These are phyloP conservation scores for Ylistrum balloti DNA, from an alignment of 1,140 invertebrate genomes.

Conservation along the genomic window DNA sequence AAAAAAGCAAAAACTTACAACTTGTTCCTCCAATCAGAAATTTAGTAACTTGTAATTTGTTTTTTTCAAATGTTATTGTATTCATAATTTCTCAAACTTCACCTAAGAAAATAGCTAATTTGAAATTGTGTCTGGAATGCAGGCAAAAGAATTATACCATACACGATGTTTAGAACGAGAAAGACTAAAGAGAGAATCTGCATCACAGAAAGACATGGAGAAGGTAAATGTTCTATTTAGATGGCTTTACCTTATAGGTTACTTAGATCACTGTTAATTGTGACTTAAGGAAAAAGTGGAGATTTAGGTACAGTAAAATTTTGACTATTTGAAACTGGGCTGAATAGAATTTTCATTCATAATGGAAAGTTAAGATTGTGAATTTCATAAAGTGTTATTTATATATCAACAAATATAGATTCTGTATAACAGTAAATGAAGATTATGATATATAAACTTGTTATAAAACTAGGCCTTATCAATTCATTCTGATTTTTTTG, in stretches of 20 bases:
- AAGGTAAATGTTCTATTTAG: slow-evolving; percentile 83
- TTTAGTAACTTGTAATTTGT: too few species aligned
- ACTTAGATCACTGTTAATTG: neutral
- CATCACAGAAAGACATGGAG: slow-evolving; percentile 94
- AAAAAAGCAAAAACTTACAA: too few species aligned
- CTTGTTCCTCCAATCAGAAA: too few species aligned
- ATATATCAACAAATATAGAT: neutral
- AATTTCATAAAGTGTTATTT: neutral
- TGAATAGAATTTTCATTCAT: too few species aligned
- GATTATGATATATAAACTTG: too few species aligned
- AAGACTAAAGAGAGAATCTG: slow-evolving; percentile 94
- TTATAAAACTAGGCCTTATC: too few species aligned
- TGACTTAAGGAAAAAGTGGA: neutral
- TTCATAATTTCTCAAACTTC: too few species aligned
- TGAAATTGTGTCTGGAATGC: slow-evolving; percentile 81
- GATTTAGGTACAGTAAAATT: neutral
- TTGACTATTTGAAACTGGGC: neutral
- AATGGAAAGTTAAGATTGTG: neutral
- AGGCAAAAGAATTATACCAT: slow-evolving; percentile 94
- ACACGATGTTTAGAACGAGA: slow-evolving; percentile 93
- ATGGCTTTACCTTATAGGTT: neutral
- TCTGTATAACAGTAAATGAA: too few species aligned
- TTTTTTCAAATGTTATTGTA: too few species aligned
- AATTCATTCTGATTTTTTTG: slow-evolving; percentile 61
- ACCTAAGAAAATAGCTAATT: neutral